Percentiles rank a stretch among this genome's conserved stretches.
These are phyloP conservation scores for Cryptoblepharus egeriae DNA, from an alignment of 2,797 vertebrate genomes.

Conservation along the genomic window DNA sequence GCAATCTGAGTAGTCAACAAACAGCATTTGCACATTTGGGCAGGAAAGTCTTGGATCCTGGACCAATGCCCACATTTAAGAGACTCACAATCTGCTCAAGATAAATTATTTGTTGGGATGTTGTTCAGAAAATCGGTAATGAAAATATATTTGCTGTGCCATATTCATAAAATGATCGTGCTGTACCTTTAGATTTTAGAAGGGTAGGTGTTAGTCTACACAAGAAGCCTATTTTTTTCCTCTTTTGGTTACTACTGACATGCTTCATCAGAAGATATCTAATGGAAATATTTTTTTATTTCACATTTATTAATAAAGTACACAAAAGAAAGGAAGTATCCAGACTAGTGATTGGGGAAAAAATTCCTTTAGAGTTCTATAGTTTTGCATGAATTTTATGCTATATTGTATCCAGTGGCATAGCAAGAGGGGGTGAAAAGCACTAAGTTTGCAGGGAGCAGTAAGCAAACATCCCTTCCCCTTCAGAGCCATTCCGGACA, in stretches of 20 bases:
- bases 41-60: not conserved
- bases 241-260: not conserved
- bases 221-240: not conserved
- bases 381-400: not conserved
- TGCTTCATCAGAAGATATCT: not conserved
- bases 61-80: not conserved
- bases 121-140: conserved; percentile 30
- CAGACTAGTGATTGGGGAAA: not conserved
- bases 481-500: no score
- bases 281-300: not conserved
- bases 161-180: conserved; percentile 23
- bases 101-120: conserved; percentile 17
- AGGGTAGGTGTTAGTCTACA: conserved; percentile 1
- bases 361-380: no score
- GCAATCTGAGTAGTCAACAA: conserved; percentile 5
- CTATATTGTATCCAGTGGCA: not conserved
- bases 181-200: conserved; percentile 20
- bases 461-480: no score
- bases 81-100: not conserved
- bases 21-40: not conserved
- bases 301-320: not conserved
- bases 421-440: no score
- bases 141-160: not conserved
- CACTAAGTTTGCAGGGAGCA: no score
- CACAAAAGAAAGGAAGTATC: not conserved